Percentiles rank a stretch among this genome's conserved stretches.
Evolutionary conservation across 2,797 vertebrate genomes (phyloP).

Genomic region (Avahi laniger): DNA sequence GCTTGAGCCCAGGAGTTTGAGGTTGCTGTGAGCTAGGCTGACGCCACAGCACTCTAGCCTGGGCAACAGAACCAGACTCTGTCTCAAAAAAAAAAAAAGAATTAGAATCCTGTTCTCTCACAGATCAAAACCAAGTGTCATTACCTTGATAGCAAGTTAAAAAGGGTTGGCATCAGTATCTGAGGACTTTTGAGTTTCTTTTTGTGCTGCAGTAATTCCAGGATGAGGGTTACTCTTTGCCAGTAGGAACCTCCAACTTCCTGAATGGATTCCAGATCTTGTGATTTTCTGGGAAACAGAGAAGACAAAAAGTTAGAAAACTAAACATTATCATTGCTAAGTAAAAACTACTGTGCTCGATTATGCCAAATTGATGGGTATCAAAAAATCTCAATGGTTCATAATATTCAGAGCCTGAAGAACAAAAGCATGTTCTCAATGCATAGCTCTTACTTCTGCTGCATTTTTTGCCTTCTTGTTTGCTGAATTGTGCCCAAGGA

Average conservation of each 20-base stretch:
- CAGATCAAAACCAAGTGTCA: background rate
- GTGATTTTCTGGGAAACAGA: constrained; percentile 86
- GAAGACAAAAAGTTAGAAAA: constrained; percentile 6
- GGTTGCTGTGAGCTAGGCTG: too few relatives aligned
- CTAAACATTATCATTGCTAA: background rate
- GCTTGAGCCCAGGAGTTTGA: too few relatives aligned
- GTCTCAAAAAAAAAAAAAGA: background rate
- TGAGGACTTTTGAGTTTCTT: constrained; percentile 94
- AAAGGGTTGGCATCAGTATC: constrained; percentile 91
- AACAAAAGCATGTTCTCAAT: background rate
- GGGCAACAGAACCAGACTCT: too few relatives aligned
- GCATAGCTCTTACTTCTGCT: constrained; percentile 82
- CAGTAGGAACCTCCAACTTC: constrained; percentile 86
- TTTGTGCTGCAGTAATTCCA: constrained; percentile 97
- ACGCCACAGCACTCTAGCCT: too few relatives aligned
- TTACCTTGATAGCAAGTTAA: constrained; percentile 93
- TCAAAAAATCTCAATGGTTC: background rate
- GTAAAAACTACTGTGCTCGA: background rate
- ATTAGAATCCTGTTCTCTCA: background rate
- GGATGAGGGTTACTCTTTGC: constrained; percentile 92
- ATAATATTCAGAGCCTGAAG: background rate
- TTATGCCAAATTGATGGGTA: background rate
- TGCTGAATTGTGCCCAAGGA: constrained; percentile 90
- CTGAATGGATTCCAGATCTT: constrained; percentile 72
- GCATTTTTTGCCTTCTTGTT: constrained; percentile 90